phyloP scores from a whole-genome alignment of 2,888 invertebrate genomes.

The Andrena bucephala region DNA sequence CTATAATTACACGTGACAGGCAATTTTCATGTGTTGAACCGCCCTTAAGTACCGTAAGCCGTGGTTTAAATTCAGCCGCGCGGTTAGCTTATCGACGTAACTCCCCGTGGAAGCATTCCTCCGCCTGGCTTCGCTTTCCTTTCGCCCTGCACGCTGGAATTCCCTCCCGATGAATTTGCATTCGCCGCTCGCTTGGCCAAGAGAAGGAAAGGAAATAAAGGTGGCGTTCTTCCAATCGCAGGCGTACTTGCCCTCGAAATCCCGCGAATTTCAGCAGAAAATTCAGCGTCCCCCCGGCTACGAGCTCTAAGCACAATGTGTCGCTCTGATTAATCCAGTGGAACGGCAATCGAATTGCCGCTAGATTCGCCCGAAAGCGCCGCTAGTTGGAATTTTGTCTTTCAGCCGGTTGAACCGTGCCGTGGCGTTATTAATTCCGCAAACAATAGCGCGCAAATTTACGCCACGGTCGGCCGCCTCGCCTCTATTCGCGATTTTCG shows the following conservation, averaged over 20 bases:
- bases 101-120: conserved; percentile 34
- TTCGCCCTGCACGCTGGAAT: neutral
- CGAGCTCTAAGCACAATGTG: too few relatives aligned
- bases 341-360: neutral
- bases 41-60: conserved; percentile 47
- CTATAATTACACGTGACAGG: conserved; percentile 61
- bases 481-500: conserved; percentile 18
- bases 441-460: conserved; percentile 29
- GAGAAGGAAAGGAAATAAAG: too few relatives aligned
- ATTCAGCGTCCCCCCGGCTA: too few relatives aligned
- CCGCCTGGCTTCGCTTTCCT: neutral
- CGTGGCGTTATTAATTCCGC: conserved; percentile 19
- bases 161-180: conserved; percentile 18
- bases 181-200: neutral
- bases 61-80: conserved; percentile 51
- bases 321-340: too few relatives aligned
- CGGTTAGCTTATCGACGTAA: conserved; percentile 63
- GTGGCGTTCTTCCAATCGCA: too few relatives aligned
- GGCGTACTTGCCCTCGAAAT: too few relatives aligned
- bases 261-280: too few relatives aligned
- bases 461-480: neutral
- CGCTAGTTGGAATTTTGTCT: neutral
- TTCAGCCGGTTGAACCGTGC: neutral
- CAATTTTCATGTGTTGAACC: conserved; percentile 61
- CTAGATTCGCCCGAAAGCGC: neutral